Percentiles rank a stretch among this genome's conserved stretches.
Evolutionary conservation across 2,888 invertebrate species (phyloP).

Genomic region (Diarsia mendica): DNA sequence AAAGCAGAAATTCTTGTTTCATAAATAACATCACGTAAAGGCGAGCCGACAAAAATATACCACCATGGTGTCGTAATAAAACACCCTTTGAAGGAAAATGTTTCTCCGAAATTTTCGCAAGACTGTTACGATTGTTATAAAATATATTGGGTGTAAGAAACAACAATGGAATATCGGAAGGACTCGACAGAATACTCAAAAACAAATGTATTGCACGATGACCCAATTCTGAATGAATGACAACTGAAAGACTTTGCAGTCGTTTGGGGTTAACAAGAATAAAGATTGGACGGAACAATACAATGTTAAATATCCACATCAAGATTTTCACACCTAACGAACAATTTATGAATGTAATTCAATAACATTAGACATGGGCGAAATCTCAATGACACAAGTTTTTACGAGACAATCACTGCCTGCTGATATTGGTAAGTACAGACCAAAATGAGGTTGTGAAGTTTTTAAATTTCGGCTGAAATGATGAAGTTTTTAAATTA

Average conservation of each 20-base stretch:
- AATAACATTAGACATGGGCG: conserved; percentile 50
- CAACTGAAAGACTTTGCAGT: conserved; percentile 22
- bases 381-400: conserved; percentile 51
- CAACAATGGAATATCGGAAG: conserved; percentile 21
- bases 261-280: conserved; percentile 23
- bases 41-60: conserved; percentile 9
- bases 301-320: conserved; percentile 18
- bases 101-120: conserved; percentile 4
- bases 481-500: conserved; percentile 25
- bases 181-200: conserved; percentile 9
- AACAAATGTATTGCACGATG: conserved; percentile 29
- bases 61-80: conserved; percentile 23
- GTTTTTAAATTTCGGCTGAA: conserved; percentile 31
- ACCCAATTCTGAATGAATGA: conserved; percentile 38
- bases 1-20: conserved; percentile 24
- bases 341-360: conserved; percentile 42
- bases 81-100: conserved; percentile 23
- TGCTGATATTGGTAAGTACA: conserved; percentile 19
- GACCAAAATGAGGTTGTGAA: conserved; percentile 22
- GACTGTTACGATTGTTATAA: conserved; percentile 14
- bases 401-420: conserved; percentile 31
- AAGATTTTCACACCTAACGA: conserved; percentile 41
- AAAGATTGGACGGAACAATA: conserved; percentile 47
- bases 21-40: conserved; percentile 37
- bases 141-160: conserved; percentile 11